These are phyloP conservation scores for Drosophila pectinifera DNA, from an alignment of 1,140 invertebrate genomes.

Conservation along the genomic window DNA sequence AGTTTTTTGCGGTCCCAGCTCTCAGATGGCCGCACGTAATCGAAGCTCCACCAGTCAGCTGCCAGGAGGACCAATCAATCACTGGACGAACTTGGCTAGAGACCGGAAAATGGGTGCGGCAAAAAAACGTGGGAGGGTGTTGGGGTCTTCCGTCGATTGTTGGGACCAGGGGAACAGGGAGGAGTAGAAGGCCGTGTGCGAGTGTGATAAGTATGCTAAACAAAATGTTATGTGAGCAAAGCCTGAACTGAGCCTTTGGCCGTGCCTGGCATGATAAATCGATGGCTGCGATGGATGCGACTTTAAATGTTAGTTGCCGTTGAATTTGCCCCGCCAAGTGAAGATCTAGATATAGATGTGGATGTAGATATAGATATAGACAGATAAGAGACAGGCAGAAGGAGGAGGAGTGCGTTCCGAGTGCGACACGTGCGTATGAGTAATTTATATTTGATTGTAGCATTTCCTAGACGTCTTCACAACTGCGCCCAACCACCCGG, in stretches of 20 bases:
- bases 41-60: constrained; percentile 42
- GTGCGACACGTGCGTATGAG: constrained; percentile 68
- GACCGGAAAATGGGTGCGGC: constrained; percentile 5
- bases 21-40: constrained; percentile 60
- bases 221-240: constrained; percentile 48
- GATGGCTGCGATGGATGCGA: constrained; percentile 46
- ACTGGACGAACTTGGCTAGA: constrained; percentile 35
- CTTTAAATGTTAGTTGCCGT: constrained; percentile 57
- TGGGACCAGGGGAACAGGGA: background rate
- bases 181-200: constrained; percentile 4
- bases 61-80: constrained; percentile 64
- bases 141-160: constrained; percentile 6
- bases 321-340: constrained; percentile 28
- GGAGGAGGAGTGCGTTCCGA: constrained; percentile 4
- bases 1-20: constrained; percentile 47
- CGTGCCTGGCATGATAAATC: constrained; percentile 63
- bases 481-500: constrained; percentile 9
- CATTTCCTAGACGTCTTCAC: constrained; percentile 41
- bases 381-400: background rate
- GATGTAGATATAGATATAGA: constrained; percentile 29
- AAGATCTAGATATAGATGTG: constrained; percentile 27
- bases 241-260: constrained; percentile 28
- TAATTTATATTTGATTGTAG: constrained; percentile 80
- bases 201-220: constrained; percentile 65
- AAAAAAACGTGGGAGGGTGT: background rate